These are phyloP conservation scores for Oegoconia quadripuncta DNA, from an alignment of 2,888 invertebrate species.

Conservation along the genomic window DNA sequence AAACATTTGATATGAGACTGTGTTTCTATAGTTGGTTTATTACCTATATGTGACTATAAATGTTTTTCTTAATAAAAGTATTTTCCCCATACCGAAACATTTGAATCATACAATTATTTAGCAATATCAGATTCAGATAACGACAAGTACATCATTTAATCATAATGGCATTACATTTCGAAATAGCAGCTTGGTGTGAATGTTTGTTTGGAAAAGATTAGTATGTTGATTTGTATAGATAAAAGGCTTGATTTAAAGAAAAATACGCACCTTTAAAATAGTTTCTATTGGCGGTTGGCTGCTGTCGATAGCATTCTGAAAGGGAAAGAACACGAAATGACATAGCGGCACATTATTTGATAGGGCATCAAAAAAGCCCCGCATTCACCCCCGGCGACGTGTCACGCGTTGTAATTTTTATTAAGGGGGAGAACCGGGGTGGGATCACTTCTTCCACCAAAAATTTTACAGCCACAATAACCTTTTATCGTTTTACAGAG, in stretches of 20 bases:
- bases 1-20: too few relatives aligned
- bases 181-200: too few relatives aligned
- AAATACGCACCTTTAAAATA: conserved; percentile 81
- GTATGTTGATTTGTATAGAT: too few relatives aligned
- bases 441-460: neutral
- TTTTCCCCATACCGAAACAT: too few relatives aligned
- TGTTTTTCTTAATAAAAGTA: too few relatives aligned
- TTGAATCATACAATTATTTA: too few relatives aligned
- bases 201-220: too few relatives aligned
- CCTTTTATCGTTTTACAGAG: neutral
- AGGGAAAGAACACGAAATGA: conserved; percentile 30
- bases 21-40: too few relatives aligned
- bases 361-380: conserved; percentile 3
- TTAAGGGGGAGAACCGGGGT: neutral
- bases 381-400: conserved; percentile 1
- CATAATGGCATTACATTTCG: too few relatives aligned
- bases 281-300: conserved; percentile 81
- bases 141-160: too few relatives aligned
- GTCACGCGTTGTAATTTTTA: conserved; percentile 18
- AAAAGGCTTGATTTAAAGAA: neutral
- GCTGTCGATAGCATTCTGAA: conserved; percentile 73
- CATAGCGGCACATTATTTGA: conserved; percentile 1
- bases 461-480: neutral
- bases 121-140: too few relatives aligned
- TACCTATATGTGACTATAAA: too few relatives aligned